Evolutionary conservation across 2,797 vertebrate genomes (phyloP).

Genomic region (Phalloptychus januarius): DNA sequence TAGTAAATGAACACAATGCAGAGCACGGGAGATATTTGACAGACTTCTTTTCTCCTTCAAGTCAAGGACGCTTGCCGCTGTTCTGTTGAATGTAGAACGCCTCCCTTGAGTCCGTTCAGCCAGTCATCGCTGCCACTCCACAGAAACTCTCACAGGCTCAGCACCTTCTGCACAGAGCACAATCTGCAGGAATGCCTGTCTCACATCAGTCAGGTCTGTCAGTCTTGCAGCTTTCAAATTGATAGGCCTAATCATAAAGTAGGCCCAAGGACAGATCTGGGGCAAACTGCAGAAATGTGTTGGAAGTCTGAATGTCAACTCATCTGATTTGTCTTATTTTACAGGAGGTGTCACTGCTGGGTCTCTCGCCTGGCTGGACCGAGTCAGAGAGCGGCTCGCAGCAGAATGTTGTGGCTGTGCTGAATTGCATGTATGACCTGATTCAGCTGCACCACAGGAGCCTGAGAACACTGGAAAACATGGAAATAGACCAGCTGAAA

Average conservation of each 20-base stretch:
- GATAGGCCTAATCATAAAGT: background rate
- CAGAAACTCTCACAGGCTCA: slow-evolving; percentile 80
- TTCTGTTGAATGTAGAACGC: slow-evolving; percentile 83
- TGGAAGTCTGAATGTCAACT: background rate
- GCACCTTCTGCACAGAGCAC: slow-evolving; percentile 91
- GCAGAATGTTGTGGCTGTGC: slow-evolving; percentile 84
- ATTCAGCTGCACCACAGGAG: slow-evolving; percentile 87
- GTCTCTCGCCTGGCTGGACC: slow-evolving; percentile 86
- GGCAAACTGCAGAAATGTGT: background rate
- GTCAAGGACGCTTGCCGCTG: slow-evolving; percentile 68
- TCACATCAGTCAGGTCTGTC: slow-evolving; percentile 89
- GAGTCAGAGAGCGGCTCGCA: slow-evolving; percentile 73
- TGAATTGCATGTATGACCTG: slow-evolving; percentile 93
- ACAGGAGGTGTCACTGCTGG: slow-evolving; percentile 89
- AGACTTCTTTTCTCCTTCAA: slow-evolving; percentile 43
- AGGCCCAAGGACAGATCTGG: background rate
- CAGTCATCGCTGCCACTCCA: slow-evolving; percentile 82
- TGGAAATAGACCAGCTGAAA: slow-evolving; percentile 91
- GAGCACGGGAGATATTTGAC: slow-evolving; percentile 8
- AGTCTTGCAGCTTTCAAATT: background rate
- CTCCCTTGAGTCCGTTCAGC: slow-evolving; percentile 80
- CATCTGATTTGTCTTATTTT: slow-evolving; percentile 8
- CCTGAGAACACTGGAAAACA: slow-evolving; percentile 87
- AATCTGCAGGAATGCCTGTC: slow-evolving; percentile 91
- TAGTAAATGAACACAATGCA: background rate